phyloP scores from a whole-genome alignment of 2,113 vertebrate species.

The Phalacrocorax pelagicus region DNA sequence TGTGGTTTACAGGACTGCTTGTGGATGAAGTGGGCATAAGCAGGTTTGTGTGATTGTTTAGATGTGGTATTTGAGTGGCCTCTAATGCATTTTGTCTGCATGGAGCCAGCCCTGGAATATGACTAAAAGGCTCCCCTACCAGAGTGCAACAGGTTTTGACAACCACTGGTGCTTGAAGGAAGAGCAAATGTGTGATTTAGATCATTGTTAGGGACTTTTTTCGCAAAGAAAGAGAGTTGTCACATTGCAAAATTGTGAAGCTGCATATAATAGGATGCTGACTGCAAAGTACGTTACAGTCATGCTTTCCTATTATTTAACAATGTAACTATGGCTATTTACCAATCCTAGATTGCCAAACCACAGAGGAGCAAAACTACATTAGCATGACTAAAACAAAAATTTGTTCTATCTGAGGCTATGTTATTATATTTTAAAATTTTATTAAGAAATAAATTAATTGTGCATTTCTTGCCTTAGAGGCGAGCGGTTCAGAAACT shows the following conservation, averaged over 20 bases:
- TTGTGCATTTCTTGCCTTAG: background rate
- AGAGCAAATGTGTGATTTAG: slow-evolving; percentile 21
- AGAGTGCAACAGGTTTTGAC: slow-evolving; percentile 40
- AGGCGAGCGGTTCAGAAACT: background rate
- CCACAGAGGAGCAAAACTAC: background rate
- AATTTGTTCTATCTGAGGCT: background rate
- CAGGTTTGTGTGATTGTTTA: background rate
- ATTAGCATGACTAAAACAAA: background rate
- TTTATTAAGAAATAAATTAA: background rate
- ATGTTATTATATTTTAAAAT: background rate
- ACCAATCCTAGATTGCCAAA: background rate
- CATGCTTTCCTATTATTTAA: background rate
- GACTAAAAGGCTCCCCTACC: slow-evolving; percentile 40
- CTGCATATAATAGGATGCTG: background rate
- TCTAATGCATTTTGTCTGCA: slow-evolving; percentile 44
- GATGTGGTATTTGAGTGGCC: background rate
- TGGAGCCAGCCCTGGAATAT: slow-evolving; percentile 9
- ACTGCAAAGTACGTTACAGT: background rate
- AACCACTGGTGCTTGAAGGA: background rate
- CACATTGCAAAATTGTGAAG: background rate
- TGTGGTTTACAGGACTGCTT: background rate
- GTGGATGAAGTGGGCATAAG: background rate
- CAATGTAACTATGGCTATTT: background rate
- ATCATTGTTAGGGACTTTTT: background rate
- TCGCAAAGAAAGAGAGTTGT: background rate